phyloP scores from a whole-genome alignment of 2,888 invertebrate genomes.

The Plagodis pulveraria region DNA sequence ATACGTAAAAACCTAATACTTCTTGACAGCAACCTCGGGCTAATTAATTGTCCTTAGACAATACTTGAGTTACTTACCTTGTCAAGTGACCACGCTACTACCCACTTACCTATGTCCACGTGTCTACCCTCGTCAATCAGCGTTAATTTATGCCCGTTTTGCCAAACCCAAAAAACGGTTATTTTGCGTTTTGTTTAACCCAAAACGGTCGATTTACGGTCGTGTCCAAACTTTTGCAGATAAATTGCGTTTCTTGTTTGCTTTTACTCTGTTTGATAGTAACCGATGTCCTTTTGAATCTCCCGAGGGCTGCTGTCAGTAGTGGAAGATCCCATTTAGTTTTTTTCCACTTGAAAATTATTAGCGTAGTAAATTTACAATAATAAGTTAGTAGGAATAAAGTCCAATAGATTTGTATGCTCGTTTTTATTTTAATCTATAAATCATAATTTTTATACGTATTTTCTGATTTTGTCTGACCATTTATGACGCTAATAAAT shows the following conservation, averaged over 20 bases:
- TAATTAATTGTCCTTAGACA: too few species aligned
- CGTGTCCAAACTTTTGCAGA: conserved; percentile 69
- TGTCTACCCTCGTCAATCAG: conserved; percentile 78
- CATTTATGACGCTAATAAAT: too few species aligned
- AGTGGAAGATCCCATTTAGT: not conserved
- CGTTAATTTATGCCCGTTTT: conserved; percentile 78
- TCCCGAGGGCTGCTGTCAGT: conserved; percentile 12
- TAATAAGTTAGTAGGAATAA: too few species aligned
- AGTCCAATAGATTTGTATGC: too few species aligned
- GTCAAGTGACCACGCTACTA: conserved; percentile 19
- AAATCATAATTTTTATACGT: too few species aligned
- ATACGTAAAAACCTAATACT: not conserved
- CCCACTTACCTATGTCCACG: conserved; percentile 47
- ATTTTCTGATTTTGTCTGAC: too few species aligned
- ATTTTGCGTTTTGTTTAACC: conserved; percentile 70
- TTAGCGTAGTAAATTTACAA: too few species aligned
- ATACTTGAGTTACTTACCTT: conserved; percentile 5
- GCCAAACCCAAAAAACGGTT: conserved; percentile 73
- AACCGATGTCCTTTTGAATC: conserved; percentile 14
- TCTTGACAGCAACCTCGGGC: not conserved
- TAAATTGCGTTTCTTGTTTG: conserved; percentile 56
- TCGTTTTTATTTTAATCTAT: too few species aligned
- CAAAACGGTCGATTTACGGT: conserved; percentile 75
- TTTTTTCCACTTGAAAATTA: too few species aligned
- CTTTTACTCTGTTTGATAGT: conserved; percentile 28